phyloP scores from a whole-genome alignment of 2,888 invertebrate genomes.

The Eupithecia abbreviata region DNA sequence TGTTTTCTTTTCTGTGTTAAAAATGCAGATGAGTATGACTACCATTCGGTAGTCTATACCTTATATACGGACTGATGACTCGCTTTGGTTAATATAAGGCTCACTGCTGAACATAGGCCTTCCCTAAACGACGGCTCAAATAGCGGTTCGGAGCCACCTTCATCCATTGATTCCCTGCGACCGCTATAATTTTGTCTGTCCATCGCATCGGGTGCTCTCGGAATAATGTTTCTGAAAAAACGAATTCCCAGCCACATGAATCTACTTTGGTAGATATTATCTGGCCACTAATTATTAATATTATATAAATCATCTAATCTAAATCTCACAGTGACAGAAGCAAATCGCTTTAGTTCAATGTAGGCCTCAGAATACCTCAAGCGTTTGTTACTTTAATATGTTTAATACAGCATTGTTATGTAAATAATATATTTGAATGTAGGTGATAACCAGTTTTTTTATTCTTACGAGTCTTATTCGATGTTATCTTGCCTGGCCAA shows the following conservation, averaged over 20 bases:
- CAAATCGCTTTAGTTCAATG: neutral
- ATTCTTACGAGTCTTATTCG: constrained; percentile 16
- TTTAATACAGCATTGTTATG: neutral
- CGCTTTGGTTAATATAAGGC: no score
- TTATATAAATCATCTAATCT: neutral
- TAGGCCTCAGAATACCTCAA: neutral
- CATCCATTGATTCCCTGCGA: neutral
- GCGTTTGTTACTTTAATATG: neutral
- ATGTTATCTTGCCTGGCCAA: constrained; percentile 35
- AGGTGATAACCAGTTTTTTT: constrained; percentile 2
- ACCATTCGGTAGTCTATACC: no score
- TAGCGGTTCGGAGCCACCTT: neutral
- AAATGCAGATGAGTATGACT: neutral
- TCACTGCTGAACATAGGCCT: neutral
- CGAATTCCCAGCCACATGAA: neutral
- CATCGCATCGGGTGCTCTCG: neutral
- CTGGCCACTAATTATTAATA: neutral
- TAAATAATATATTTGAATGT: neutral
- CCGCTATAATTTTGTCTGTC: neutral
- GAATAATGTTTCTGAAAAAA: neutral
- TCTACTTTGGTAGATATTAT: neutral
- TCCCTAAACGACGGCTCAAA: neutral
- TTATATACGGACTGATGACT: no score
- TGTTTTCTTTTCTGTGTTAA: neutral
- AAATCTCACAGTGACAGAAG: neutral